Evolutionary conservation across 1,140 invertebrate species (phyloP), one percentile per base, ranked within the genome.

Genomic region (Vollenhovia emeryi): DNA sequence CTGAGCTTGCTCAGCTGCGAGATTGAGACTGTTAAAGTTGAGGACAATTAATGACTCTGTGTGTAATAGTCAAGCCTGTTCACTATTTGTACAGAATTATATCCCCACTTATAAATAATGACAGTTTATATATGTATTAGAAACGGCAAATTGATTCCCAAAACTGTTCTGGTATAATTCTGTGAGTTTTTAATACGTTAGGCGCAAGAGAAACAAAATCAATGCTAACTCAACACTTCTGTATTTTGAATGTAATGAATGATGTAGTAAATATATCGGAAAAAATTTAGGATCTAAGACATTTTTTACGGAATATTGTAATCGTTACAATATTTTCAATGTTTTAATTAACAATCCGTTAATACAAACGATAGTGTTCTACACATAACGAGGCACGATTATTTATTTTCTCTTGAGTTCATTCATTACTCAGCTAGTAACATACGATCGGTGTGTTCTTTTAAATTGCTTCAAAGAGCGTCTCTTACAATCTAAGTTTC

Each of bases 21-120:
- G 59, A 82, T 87, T 52, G 59, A 86, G 66, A 90, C 78, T 89
- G 85, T 82, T 86, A 78, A 87, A 86, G 48, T 79, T 78, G 55
- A 71, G 60, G 73, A 86, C 59, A 36, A 74, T 86, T 69, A 78
- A 59, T 79, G 64, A 82, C 36, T 60, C 74, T 66, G 52, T 64
- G 57, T 84, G 64, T 84, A 86, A 73, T 82, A 82, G 45, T 45
- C 69, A 59, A 87, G 75, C 69, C 66, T 87, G 74, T 76, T 80
- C 52, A 55, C 69, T 85, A 52, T 78, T 69, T 90, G 85, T 89
- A 87, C 85, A 89, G 82, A 86, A 68, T 82, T 43, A 40, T 57
- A 75, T 50, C 48, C n/a, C 9, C 50, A 89, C 80, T 82, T 78
- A 71, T 30, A 80, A 71, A 73, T 62, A 85, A 88, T 59, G 40